Evolutionary conservation across 2,888 invertebrate species (phyloP).

Genomic region (Ormia ochracea): DNA sequence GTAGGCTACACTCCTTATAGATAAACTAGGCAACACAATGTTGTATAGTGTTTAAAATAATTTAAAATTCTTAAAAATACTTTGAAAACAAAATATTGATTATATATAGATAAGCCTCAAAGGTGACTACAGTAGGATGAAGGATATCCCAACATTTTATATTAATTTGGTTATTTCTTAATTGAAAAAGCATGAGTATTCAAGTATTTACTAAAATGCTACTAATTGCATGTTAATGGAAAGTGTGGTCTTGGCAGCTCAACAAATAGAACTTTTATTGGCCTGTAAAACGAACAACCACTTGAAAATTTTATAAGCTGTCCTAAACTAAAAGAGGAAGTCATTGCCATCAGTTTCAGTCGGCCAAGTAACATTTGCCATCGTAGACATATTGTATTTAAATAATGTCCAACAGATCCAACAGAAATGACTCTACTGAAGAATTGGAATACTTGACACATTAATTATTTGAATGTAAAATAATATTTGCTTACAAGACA

Average conservation of each 20-base stretch:
- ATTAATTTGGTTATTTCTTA: too few species aligned
- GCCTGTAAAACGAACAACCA: slow-evolving; percentile 26
- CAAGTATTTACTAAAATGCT: too few species aligned
- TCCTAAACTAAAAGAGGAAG: neutral
- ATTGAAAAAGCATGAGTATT: too few species aligned
- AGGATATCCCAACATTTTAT: too few species aligned
- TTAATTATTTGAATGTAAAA: neutral
- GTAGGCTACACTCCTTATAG: too few species aligned
- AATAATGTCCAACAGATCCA: neutral
- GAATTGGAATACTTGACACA: neutral
- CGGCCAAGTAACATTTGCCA: slow-evolving; percentile 36
- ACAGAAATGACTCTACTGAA: neutral
- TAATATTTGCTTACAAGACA: slow-evolving; percentile 3
- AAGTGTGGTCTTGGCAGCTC: slow-evolving; percentile 14
- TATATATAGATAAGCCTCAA: too few species aligned
- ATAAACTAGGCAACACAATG: too few species aligned
- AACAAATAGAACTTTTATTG: slow-evolving; percentile 19
- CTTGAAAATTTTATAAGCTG: too few species aligned
- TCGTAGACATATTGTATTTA: slow-evolving; percentile 11
- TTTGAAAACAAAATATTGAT: too few species aligned
- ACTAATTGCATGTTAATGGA: neutral
- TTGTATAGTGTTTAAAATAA: too few species aligned
- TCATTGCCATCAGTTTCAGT: neutral
- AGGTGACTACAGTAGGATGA: too few species aligned
- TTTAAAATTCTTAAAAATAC: too few species aligned